These are phyloP conservation scores for Bombylius major DNA, from an alignment of 2,888 invertebrate genomes.

Conservation along the genomic window DNA sequence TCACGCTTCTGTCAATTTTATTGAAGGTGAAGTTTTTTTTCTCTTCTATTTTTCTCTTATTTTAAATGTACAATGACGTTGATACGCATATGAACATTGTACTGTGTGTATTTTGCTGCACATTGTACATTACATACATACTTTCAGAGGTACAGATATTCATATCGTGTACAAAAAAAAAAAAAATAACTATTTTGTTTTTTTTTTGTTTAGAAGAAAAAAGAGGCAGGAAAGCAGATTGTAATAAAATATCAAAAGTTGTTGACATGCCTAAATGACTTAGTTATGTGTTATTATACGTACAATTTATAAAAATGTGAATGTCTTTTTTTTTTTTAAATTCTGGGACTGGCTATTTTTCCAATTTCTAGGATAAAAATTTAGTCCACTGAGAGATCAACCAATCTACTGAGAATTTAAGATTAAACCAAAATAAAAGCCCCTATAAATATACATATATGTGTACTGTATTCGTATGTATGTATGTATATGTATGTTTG, in stretches of 20 bases:
- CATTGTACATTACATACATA: too few relatives aligned
- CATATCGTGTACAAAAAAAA: neutral
- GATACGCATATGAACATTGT: neutral
- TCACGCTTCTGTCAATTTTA: slow-evolving; percentile 35
- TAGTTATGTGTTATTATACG: neutral
- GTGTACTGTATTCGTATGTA: neutral
- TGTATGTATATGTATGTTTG: neutral
- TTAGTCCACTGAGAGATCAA: neutral
- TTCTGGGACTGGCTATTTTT: neutral
- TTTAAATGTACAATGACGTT: neutral
- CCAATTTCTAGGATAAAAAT: neutral
- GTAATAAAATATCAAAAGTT: neutral
- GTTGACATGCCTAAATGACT: neutral
- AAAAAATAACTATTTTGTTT: too few relatives aligned
- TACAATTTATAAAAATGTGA: neutral
- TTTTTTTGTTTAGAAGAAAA: too few relatives aligned
- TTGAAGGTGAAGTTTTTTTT: slow-evolving; percentile 14
- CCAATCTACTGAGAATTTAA: neutral
- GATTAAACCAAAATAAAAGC: too few relatives aligned
- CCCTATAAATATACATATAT: too few relatives aligned
- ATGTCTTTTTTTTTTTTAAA: neutral
- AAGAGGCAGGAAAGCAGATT: neutral
- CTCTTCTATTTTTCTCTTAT: neutral
- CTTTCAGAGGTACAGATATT: neutral
- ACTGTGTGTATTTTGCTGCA: too few relatives aligned